phyloP scores from a whole-genome alignment of 2,113 vertebrate species.

The Rhabdornis inornatus region DNA sequence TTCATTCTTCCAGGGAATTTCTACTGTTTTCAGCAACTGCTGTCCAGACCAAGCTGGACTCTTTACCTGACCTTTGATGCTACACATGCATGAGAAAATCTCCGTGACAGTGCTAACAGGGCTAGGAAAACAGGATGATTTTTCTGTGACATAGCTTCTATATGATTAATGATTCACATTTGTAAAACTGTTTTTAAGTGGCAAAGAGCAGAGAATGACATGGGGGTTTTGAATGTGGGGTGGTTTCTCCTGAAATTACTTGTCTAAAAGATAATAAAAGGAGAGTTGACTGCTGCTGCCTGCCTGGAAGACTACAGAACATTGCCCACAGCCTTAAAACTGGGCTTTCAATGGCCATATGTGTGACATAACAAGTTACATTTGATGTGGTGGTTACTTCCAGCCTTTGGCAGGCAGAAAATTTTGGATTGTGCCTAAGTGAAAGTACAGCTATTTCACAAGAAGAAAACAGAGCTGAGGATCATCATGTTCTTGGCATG shows the following conservation, averaged over 20 bases:
- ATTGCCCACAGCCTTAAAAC: neutral
- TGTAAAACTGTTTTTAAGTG: neutral
- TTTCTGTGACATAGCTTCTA: neutral
- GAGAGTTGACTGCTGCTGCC: neutral
- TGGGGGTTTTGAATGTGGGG: neutral
- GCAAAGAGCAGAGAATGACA: neutral
- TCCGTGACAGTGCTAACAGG: neutral
- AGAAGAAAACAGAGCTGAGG: neutral
- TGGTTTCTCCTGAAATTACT: neutral
- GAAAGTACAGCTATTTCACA: neutral
- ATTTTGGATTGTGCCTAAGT: neutral
- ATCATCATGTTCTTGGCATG: neutral
- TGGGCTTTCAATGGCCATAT: neutral
- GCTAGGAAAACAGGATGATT: neutral
- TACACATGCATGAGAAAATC: neutral
- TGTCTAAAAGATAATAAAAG: neutral
- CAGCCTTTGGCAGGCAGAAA: neutral
- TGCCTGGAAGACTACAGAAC: neutral
- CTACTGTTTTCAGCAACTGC: accelerated
- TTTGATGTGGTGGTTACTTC: neutral
- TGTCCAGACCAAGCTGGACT: neutral
- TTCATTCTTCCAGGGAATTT: neutral
- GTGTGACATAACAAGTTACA: neutral
- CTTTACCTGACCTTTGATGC: neutral
- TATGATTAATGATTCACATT: accelerated